Conservation (phyloP, 2,113 vertebrate species). For the Micronycteris hirsuta region DNA sequence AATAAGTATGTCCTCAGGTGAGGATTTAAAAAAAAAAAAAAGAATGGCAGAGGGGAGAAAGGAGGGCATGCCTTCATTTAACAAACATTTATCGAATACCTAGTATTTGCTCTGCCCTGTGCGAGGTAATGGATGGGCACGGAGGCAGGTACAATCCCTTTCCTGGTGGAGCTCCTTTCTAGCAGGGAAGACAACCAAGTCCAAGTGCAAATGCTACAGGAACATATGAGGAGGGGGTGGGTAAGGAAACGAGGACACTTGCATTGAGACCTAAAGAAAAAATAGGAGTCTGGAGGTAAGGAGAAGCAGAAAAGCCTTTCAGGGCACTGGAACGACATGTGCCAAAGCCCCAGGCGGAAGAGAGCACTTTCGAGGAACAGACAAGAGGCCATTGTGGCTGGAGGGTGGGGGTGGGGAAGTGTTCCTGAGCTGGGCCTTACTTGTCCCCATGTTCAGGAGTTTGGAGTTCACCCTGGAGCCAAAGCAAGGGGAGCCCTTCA, state of each 20-base stretch:
- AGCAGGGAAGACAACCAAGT: conserved; percentile 18
- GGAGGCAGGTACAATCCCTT: not conserved
- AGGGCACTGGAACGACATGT: not conserved
- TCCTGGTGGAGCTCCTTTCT: not conserved
- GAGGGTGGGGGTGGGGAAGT: conserved; percentile 38
- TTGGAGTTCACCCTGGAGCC: conserved; percentile 7
- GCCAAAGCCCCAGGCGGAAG: conserved; percentile 50
- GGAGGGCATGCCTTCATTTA: conserved; percentile 8
- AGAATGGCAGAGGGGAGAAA: not conserved
- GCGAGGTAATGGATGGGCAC: not conserved
- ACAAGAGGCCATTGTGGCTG: conserved; percentile 64
- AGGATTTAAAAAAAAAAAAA: too few species aligned
- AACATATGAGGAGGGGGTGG: not conserved
- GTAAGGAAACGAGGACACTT: conserved; percentile 20
- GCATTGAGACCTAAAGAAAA: conserved; percentile 25
- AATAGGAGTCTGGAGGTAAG: conserved; percentile 44
- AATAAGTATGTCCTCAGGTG: too few species aligned
- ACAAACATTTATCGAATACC: not conserved
- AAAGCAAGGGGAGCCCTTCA: not conserved
- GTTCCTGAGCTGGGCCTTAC: conserved; percentile 18
- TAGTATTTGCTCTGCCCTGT: not conserved
- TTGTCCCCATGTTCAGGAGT: conserved; percentile 13
- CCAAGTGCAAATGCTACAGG: not conserved
- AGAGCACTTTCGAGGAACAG: conserved; percentile 67
- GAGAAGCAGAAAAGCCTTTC: not conserved